A percentile compares a stretch with the other conserved stretches of the same genome.
Conservation (phyloP, 2,113 vertebrate species). For the Montifringilla adamsi region DNA sequence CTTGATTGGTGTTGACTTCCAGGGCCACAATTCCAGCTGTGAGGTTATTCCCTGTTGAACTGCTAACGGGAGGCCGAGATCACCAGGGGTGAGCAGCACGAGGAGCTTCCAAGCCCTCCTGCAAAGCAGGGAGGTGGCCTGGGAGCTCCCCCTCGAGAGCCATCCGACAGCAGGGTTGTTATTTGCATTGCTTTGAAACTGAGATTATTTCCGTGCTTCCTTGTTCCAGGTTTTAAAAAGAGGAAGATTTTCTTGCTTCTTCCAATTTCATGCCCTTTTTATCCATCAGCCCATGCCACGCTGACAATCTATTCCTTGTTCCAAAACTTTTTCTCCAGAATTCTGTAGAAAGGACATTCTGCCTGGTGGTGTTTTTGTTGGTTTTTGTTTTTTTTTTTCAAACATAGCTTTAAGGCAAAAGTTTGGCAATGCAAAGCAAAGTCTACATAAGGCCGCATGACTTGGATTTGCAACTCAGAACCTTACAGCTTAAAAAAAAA, state of each 20-base stretch:
- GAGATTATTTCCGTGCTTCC: not conserved
- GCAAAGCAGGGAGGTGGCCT: not conserved
- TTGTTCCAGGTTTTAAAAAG: not conserved
- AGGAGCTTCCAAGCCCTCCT: not conserved
- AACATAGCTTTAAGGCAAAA: slow-evolving; percentile 90
- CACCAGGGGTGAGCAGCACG: not conserved
- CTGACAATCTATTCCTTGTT: not conserved
- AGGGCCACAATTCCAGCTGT: not conserved
- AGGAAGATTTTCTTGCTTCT: not conserved
- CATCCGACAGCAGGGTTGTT: not conserved
- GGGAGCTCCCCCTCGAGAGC: not conserved
- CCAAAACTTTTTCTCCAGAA: not conserved
- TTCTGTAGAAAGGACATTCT: slow-evolving; percentile 58
- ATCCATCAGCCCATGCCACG: not conserved
- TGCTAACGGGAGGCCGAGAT: not conserved
- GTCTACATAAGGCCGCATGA: slow-evolving; percentile 94
- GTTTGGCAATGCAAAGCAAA: slow-evolving; percentile 85
- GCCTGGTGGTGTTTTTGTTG: slow-evolving; percentile 43
- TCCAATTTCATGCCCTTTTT: not conserved
- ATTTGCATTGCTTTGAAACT: slow-evolving; percentile 49
- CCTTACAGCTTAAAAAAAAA: slow-evolving; percentile 58
- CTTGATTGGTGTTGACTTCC: not conserved
- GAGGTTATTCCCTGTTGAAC: not conserved
- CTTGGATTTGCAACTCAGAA: slow-evolving; percentile 71
- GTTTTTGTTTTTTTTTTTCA: not conserved